A percentile compares a stretch with the other conserved stretches of the same genome.
Conservation (phyloP, 2,797 vertebrate genomes). For the Falco rusticolus region DNA sequence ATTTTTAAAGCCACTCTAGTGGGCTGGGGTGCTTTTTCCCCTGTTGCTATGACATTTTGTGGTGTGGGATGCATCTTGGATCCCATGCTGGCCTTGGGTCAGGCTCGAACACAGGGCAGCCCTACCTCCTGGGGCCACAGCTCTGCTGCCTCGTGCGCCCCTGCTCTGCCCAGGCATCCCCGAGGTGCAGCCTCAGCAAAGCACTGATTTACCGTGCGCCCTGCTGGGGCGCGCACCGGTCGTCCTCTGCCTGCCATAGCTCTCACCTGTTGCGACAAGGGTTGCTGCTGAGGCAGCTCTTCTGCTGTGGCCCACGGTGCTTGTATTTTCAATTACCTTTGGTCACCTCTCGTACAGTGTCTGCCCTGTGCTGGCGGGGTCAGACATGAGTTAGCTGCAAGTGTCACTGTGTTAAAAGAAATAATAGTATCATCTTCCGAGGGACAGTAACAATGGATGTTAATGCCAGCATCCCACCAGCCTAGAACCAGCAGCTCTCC, state of each 20-base stretch:
- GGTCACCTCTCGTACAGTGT: background rate
- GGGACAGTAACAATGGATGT: background rate
- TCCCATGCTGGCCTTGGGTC: fast-evolving
- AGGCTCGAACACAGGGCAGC: fast-evolving
- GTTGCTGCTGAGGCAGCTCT: background rate
- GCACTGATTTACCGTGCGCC: fast-evolving
- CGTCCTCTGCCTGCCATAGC: background rate
- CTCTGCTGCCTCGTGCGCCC: background rate
- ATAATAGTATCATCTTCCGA: fast-evolving
- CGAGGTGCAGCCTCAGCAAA: fast-evolving
- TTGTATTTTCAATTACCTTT: background rate
- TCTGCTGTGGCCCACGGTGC: fast-evolving
- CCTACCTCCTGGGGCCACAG: background rate
- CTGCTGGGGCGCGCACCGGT: fast-evolving
- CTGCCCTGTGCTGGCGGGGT: background rate
- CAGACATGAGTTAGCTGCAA: background rate
- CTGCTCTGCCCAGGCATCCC: fast-evolving
- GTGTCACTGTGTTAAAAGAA: background rate
- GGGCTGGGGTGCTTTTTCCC: background rate
- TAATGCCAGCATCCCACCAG: background rate
- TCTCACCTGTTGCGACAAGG: background rate
- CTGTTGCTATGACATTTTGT: fast-evolving
- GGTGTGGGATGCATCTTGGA: fast-evolving
- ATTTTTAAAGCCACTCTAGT: background rate
- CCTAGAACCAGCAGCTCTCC: background rate